These are phyloP conservation scores for Neodiprion fabricii DNA, from an alignment of 1,140 invertebrate species.

Conservation along the genomic window DNA sequence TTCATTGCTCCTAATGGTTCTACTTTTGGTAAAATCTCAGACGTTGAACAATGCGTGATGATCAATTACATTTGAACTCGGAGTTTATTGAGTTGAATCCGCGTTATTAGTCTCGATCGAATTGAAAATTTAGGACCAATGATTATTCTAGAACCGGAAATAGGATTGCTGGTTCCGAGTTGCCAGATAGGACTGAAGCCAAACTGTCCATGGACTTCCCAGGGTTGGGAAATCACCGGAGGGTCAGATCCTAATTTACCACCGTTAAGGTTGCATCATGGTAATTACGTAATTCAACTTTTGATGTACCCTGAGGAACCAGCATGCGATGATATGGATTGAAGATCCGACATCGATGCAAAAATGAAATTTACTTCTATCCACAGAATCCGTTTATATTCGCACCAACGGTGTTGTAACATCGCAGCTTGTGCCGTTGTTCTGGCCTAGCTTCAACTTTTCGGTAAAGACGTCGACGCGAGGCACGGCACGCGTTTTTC, in stretches of 20 bases:
- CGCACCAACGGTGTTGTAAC: slow-evolving; percentile 13
- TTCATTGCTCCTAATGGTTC: slow-evolving; percentile 23
- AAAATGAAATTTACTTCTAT: neutral
- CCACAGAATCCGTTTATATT: slow-evolving; percentile 1
- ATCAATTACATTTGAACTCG: slow-evolving; percentile 4
- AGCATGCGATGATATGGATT: neutral
- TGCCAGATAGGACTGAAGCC: slow-evolving; percentile 8
- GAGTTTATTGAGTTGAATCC: neutral
- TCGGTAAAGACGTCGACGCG: slow-evolving; percentile 13
- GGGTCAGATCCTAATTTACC: slow-evolving; percentile 20
- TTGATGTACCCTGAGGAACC: neutral
- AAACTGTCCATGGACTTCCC: slow-evolving; percentile 16
- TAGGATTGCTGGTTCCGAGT: slow-evolving; percentile 8
- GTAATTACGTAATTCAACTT: neutral
- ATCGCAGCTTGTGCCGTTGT: slow-evolving; percentile 10
- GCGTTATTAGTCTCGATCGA: neutral
- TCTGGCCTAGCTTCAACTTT: slow-evolving; percentile 13
- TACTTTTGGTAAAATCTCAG: slow-evolving; percentile 24
- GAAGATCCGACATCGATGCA: neutral
- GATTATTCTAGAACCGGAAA: slow-evolving; percentile 3
- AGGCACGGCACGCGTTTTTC: slow-evolving; percentile 12
- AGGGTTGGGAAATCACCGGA: slow-evolving; percentile 24
- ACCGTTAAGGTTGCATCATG: slow-evolving; percentile 17
- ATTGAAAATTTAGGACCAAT: too few relatives aligned
- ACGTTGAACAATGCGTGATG: neutral